Evolutionary conservation across 2,113 vertebrate genomes (phyloP).

Genomic region (Limanda limanda): DNA sequence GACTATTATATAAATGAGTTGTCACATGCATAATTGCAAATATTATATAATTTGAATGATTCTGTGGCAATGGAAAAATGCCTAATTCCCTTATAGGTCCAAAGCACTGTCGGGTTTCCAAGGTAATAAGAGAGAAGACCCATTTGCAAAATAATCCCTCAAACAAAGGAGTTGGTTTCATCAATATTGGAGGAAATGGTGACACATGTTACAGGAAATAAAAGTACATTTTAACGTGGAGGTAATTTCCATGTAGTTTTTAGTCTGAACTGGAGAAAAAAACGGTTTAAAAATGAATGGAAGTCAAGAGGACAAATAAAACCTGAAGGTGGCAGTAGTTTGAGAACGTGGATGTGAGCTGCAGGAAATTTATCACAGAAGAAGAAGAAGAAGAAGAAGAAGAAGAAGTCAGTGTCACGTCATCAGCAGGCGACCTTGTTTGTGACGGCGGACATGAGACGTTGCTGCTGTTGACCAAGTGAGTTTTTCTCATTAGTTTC

Average conservation of each 20-base stretch:
- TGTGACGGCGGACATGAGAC: not conserved
- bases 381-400: not conserved
- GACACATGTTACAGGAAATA: too few relatives aligned
- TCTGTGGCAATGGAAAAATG: too few relatives aligned
- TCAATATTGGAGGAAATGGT: too few relatives aligned
- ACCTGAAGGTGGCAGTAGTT: slow-evolving; percentile 9
- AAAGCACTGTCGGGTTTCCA: too few relatives aligned
- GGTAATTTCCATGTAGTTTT: too few relatives aligned
- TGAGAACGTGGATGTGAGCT: not conserved
- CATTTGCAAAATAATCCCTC: too few relatives aligned
- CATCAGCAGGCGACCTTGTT: slow-evolving; percentile 46
- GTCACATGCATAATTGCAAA: too few relatives aligned
- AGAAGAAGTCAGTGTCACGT: slow-evolving; percentile 16
- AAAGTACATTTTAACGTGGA: not conserved
- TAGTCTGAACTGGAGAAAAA: not conserved
- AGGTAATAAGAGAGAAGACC: too few relatives aligned
- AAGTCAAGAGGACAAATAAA: not conserved
- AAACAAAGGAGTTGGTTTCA: too few relatives aligned
- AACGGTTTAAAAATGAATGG: not conserved
- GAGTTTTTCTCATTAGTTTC: not conserved
- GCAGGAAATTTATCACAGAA: not conserved
- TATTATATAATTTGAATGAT: too few relatives aligned
- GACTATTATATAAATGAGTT: too few relatives aligned
- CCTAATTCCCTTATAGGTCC: too few relatives aligned
- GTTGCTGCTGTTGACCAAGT: slow-evolving; percentile 1